Conservation (phyloP, 2,113 vertebrate species). For the Pygoscelis antarcticus region DNA sequence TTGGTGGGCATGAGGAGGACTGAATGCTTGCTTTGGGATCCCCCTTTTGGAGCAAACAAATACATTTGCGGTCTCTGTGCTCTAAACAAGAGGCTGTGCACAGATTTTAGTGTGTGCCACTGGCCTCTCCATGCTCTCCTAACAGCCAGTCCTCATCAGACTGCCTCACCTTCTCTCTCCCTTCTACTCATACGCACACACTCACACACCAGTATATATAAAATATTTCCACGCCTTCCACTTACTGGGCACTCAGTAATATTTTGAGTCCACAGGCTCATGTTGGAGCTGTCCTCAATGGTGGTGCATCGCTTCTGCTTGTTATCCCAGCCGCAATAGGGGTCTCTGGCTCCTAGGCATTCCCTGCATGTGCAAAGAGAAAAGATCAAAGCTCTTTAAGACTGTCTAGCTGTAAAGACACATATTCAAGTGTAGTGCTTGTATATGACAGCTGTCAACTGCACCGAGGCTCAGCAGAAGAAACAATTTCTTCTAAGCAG, state of each 20-base stretch:
- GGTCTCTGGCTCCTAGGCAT: conserved; percentile 93
- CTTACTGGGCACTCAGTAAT: conserved; percentile 94
- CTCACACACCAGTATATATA: background rate
- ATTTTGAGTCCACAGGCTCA: conserved; percentile 98
- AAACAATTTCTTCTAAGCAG: conserved; percentile 53
- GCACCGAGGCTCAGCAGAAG: background rate
- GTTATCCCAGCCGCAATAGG: conserved; percentile 96
- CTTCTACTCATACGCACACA: background rate
- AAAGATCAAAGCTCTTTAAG: conserved; percentile 45
- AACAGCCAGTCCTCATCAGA: background rate
- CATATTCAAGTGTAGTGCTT: background rate
- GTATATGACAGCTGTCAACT: conserved; percentile 43
- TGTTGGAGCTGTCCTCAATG: conserved; percentile 94
- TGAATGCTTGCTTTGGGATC: background rate
- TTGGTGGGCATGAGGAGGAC: background rate
- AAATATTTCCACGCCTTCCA: background rate
- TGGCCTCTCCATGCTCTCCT: background rate
- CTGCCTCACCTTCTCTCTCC: background rate
- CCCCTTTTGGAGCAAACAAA: background rate
- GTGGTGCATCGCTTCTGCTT: conserved; percentile 93
- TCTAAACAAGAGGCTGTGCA: background rate
- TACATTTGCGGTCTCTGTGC: background rate
- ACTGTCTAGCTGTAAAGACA: background rate
- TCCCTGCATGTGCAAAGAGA: conserved; percentile 75
- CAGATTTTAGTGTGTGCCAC: background rate